phyloP scores from a whole-genome alignment of 2,113 vertebrate species.

The Xenopus borealis region DNA sequence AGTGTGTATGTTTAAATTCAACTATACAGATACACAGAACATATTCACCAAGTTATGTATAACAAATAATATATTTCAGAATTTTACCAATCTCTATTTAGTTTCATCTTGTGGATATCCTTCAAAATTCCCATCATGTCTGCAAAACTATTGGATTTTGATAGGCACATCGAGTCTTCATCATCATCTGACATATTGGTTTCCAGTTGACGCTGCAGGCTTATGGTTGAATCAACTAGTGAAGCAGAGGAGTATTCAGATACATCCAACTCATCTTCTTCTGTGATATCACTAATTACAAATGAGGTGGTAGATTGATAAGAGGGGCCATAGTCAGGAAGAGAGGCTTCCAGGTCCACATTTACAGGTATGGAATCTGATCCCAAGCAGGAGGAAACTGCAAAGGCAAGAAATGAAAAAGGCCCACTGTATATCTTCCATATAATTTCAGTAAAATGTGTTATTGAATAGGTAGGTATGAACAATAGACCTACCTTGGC shows the following conservation, averaged over 20 bases:
- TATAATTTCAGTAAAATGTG: too few species aligned
- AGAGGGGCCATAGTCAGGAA: constrained; percentile 88
- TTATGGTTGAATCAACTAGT: constrained; percentile 80
- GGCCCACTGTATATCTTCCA: neutral
- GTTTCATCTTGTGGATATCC: constrained; percentile 95
- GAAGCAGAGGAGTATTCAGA: constrained; percentile 79
- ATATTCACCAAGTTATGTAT: neutral
- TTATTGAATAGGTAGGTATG: too few species aligned
- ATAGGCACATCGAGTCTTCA: constrained; percentile 86
- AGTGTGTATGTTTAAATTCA: too few species aligned
- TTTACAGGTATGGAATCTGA: constrained; percentile 91
- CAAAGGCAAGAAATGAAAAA: constrained; percentile 48
- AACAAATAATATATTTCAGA: neutral
- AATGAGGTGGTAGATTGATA: constrained; percentile 91
- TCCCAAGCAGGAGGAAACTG: constrained; percentile 84
- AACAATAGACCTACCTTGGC: too few species aligned
- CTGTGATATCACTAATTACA: constrained; percentile 94
- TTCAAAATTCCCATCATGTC: constrained; percentile 98
- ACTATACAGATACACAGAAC: neutral
- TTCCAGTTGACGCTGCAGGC: constrained; percentile 62
- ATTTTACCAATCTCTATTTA: constrained; percentile 87
- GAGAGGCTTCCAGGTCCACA: constrained; percentile 86
- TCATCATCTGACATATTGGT: constrained; percentile 88
- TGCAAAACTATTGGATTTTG: constrained; percentile 97
- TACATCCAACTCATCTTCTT: constrained; percentile 86